Evolutionary conservation across 92 coral and sea anemone genomes (phyloP), one percentile per base, ranked within the genome.

Genomic region (Bergia puertoricense): DNA sequence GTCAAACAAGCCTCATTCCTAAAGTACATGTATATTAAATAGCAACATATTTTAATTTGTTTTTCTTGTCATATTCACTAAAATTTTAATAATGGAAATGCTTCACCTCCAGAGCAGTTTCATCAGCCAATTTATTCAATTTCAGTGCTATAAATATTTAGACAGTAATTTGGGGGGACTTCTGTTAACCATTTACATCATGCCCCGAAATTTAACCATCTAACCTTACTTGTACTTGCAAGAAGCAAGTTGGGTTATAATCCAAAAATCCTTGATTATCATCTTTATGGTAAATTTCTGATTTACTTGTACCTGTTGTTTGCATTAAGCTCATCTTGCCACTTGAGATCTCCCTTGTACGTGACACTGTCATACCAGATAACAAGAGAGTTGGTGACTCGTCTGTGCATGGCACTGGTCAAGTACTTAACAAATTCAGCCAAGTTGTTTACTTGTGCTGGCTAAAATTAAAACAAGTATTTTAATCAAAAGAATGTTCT

Each of bases 361-460:
- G 98, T 95, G 30, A 97, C 98, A 88, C 98, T 97, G 88, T 95
- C 99, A 90, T 97, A 97, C 99, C 99, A 97, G 41, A 97, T 93
- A 0, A 97, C 98, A 71, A 89, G 90, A 51, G 98, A 91, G 74
- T 82, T 77, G 41, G 96, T 92, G 43, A 90, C 86, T n/a, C 86
- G 87, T 81, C 79, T 67, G 88, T 97, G 98, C 95, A 97, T 92
- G 57, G 89, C 81, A 3, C 73, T 90, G 30, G 98, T 95, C 79
- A 97, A 88, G 79, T 93, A 89, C 43, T 92, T 90, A 38, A 97
- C 91, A 92, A 97, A 97, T 48, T 94, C 97, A 41, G 86, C 91
- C 79, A 97, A 81, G 83, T 94, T 95, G 85, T 89, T 91, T 46
- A 95, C 93, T 88, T 97, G 96, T 80, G 88, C 96, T 74, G 99